Base-by-base conservation (phyloP, 2,113 vertebrate genomes). In the Phylloscopus trochilus region DNA sequence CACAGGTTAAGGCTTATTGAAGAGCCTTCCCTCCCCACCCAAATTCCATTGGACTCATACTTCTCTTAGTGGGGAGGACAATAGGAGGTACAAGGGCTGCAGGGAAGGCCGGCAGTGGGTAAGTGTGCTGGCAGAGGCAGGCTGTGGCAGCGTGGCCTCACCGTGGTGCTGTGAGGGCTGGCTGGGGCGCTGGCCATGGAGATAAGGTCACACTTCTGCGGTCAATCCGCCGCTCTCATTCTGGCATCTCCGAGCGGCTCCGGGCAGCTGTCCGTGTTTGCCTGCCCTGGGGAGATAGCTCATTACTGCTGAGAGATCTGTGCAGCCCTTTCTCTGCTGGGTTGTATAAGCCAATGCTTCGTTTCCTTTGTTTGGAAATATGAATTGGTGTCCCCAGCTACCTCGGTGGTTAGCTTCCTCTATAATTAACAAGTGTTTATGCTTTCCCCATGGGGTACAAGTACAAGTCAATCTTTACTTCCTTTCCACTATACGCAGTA, bases 371-470 rank as follows among this genome's bases (percentile, higher is more conserved):
- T 96, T 92, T 83, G 92, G 70, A 93, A 92, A 81, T 73, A 82
- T 3, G 83, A 92, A 89, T 91, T 83, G 69, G 59, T 83, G 72
- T 96, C 64, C 81, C 77, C 60, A 77, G 82, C 24, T 66, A 80
- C 77, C 82, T 91, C 13, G 3, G 69, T 60, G 68, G 64, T 95
- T 94, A 94, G 51, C 69, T 93, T 93, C 80, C 74, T 89, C 75
- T 87, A 19, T 93, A 96, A 94, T 95, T 96, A 95, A 79, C 68
- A 90, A 96, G 83, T 74, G 68, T 92, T 91, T 89, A 49, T 86
- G 58, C 72, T 85, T 92, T 91, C 56, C 79, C 47, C 68, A 27
- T 77, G 75, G 79, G 90, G 43, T 79, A 68, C 35, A 60, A 95
- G 35, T 68, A 28, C 85, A 86, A 96, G 88, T 83, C 83, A 90